Conservation (phyloP, 2,888 invertebrate species). For the Hemithea aestivaria region DNA sequence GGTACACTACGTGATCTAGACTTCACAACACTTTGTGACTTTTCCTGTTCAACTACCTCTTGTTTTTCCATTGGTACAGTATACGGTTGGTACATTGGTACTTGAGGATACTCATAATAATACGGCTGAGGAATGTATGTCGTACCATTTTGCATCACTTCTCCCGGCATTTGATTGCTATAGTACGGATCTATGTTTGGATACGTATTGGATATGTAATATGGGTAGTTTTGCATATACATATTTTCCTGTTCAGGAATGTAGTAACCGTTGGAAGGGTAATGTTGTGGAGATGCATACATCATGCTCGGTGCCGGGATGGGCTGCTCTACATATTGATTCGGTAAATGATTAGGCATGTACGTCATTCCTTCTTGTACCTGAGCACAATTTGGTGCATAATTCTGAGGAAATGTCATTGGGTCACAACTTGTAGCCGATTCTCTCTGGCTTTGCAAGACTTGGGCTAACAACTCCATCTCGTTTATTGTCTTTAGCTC, state of each 20-base stretch:
- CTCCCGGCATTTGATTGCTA: slow-evolving; percentile 38
- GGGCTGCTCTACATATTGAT: slow-evolving; percentile 59
- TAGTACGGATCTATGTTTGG: slow-evolving; percentile 48
- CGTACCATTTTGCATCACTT: slow-evolving; percentile 43
- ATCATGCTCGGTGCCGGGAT: slow-evolving; percentile 52
- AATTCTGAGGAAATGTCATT: slow-evolving; percentile 43
- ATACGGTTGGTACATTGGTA: slow-evolving; percentile 43
- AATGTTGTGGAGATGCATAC: slow-evolving; percentile 59
- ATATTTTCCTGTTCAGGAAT: slow-evolving; percentile 52
- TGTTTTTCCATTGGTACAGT: slow-evolving; percentile 25
- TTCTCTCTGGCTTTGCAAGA: slow-evolving; percentile 74
- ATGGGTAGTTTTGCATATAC: slow-evolving; percentile 66
- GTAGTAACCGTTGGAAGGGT: slow-evolving; percentile 61
- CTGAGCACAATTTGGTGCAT: slow-evolving; percentile 56
- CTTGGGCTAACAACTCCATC: slow-evolving; percentile 92
- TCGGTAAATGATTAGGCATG: slow-evolving; percentile 62
- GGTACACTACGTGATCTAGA: slow-evolving; percentile 83
- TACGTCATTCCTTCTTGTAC: slow-evolving; percentile 58
- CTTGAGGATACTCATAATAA: slow-evolving; percentile 58
- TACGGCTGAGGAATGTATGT: slow-evolving; percentile 61
- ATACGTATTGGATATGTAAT: slow-evolving; percentile 55
- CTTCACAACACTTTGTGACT: slow-evolving; percentile 46
- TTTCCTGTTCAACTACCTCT: slow-evolving; percentile 24
- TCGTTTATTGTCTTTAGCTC: slow-evolving; percentile 95
- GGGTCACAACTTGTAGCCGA: slow-evolving; percentile 48